A percentile compares a stretch with the other conserved stretches of the same genome.
Evolutionary conservation across 2,113 vertebrate species (phyloP).

Genomic region (Geothlypis trichas): DNA sequence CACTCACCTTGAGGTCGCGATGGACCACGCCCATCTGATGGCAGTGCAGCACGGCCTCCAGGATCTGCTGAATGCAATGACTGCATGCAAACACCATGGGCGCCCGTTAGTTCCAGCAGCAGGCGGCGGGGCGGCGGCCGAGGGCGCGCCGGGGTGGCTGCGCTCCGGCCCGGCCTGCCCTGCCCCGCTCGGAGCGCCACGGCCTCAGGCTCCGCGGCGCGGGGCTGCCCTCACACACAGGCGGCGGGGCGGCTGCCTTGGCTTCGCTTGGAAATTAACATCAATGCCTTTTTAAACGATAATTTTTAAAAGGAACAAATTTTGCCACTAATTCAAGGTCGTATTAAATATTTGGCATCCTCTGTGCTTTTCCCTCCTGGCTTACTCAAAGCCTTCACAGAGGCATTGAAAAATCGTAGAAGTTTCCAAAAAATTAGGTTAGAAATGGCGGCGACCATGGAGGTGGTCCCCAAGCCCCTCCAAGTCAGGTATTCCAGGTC

Average conservation of each 20-base stretch:
- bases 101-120: constrained; percentile 82
- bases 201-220: neutral
- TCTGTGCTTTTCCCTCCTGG: neutral
- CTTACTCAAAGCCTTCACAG: neutral
- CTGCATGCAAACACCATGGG: constrained; percentile 98
- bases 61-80: constrained; percentile 99
- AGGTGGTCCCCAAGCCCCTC: neutral
- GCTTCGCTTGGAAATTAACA: neutral
- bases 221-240: neutral
- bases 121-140: neutral
- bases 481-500: neutral
- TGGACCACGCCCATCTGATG: constrained; percentile 98
- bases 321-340: neutral
- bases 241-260: neutral
- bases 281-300: fast-evolving
- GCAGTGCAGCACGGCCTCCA: constrained; percentile 97
- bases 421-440: neutral
- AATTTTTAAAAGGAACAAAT: neutral
- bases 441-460: neutral
- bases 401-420: neutral
- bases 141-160: neutral
- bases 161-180: neutral
- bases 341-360: neutral
- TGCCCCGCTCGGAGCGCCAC: neutral
- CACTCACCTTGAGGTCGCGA: constrained; percentile 97